Base-by-base conservation (phyloP, 2,113 vertebrate species). In the Megaceryle torquata region DNA sequence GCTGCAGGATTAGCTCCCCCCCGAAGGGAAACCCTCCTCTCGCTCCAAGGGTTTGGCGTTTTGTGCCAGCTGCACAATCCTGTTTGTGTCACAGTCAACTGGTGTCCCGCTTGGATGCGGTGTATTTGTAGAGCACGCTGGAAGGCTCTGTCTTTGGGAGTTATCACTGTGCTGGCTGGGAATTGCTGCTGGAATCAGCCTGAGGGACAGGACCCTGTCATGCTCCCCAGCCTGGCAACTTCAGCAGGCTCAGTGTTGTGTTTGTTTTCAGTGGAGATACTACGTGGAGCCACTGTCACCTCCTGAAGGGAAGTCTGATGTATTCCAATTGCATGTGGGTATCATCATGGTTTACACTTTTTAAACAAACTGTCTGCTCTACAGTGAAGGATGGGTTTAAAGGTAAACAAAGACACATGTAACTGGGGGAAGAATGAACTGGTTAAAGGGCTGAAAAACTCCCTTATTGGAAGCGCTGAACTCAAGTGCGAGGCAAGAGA, bases 111-210 rank as follows among this genome's bases (percentile, higher is more conserved):
- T 53, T 25, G 2, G 54, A 7, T 71, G 69, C 18, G 39, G 60
- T 15, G 1, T 13, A 0, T 13, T 46, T 1, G 0, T 31, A 68
- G 72, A 48, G 50, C 6, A 0, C 1, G 0, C 9, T 37, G 53
- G 89, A 61, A 81, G 61, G 71, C 33, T 39, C 25, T 25, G 56
- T n/a, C 54, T 41, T 3, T 8, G 41, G 64, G 69, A 59, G 60
- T 53, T 72, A 2, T 43, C 76, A 1, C 39, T 4, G 2, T 12
- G 43, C 68, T 48, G 26, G 24, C 68, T 94, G 72, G 74, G 74
- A 79, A 56, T 68, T n/a, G 13, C 11, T 61, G 68, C 26, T 67
- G 87, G 13, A 17, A 2, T 44, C 10, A 18, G 51, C 37, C 64
- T 50, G 39, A 43, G 74, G 61, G 48, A 26, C 53, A 65, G 21